Base-by-base conservation (phyloP, 2,888 invertebrate species). In the Cephus nigrinus region DNA sequence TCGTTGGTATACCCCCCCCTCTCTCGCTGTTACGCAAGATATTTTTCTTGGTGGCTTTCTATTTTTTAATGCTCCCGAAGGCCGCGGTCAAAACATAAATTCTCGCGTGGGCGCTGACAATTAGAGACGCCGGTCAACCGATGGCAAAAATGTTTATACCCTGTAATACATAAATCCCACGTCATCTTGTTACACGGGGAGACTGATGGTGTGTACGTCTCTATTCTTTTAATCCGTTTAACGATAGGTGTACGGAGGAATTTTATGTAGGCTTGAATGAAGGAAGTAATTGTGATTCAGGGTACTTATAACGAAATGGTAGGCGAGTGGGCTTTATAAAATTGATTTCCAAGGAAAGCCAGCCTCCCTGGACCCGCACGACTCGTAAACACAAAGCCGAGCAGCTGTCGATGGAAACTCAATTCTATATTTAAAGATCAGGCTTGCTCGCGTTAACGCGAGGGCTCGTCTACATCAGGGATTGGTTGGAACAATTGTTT, bases 321-420 rank as follows among this genome's bases (percentile, higher is more conserved):
- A 23, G 23, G 74, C 74, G 74, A 23, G 35, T 23, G 30, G 9
- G 35, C 15, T 15, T n/a, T 33, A 86, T 88, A 87, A 89, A 87
- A 88, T 87, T 85, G 86, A 87, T 86, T 87, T 87, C 88, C 88
- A 87, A 83, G 86, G 86, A 85, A 89, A 88, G 55, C 55, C 55
- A 55, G 23, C 23, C 23, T 55, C 9, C 55, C 23, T 55, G 23
- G 55, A 55, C 55, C 55, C 5, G 55, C 55, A 9, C 86, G 86
- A 86, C 85, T 88, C 88, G 86, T 90, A 90, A 88, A 90, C 88
- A 86, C 85, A 82, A 86, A 86, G 84, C 78, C 84, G 84, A 88
- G 87, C 89, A 89, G 88, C 90, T 91, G 90, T 90, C 89, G 90
- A 90, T 90, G 87, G 87, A 86, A 89, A 90, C 89, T 88, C 86